Evolutionary conservation across 2,888 invertebrate species (phyloP).

Genomic region (Callyntrura guangdongensis): DNA sequence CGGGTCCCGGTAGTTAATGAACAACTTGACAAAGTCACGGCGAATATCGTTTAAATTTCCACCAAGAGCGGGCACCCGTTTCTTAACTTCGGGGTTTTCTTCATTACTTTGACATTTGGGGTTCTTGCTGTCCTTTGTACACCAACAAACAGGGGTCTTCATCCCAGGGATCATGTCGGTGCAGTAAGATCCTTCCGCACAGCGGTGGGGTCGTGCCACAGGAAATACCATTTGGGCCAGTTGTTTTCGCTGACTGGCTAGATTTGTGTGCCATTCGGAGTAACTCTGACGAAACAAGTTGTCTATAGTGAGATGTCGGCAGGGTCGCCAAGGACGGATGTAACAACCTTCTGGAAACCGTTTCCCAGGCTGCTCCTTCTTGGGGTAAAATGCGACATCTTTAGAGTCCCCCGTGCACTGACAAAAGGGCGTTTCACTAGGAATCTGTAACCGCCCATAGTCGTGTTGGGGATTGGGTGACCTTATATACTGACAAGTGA

Average conservation of each 20-base stretch:
- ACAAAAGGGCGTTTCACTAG: background rate
- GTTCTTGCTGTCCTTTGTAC: background rate
- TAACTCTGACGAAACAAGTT: background rate
- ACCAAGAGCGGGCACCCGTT: background rate
- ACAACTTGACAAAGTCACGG: background rate
- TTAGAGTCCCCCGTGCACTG: conserved; percentile 35
- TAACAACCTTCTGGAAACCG: conserved; percentile 54
- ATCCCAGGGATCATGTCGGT: conserved; percentile 52
- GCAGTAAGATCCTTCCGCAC: conserved; percentile 46
- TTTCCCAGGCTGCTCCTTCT: background rate
- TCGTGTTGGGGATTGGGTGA: background rate
- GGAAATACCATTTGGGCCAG: conserved; percentile 55
- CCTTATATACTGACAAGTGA: background rate
- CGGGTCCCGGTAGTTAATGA: background rate
- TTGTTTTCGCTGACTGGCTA: background rate
- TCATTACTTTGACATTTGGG: background rate
- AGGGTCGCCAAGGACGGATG: conserved; percentile 39
- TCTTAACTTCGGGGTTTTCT: background rate
- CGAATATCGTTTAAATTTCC: background rate
- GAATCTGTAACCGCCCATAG: background rate
- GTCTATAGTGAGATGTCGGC: conserved; percentile 36
- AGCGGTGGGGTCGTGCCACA: conserved; percentile 28
- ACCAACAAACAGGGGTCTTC: conserved; percentile 59
- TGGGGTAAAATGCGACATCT: conserved; percentile 16
- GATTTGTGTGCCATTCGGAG: background rate